phyloP scores from a whole-genome alignment of 2,797 vertebrate genomes.

The Agapornis canus region DNA sequence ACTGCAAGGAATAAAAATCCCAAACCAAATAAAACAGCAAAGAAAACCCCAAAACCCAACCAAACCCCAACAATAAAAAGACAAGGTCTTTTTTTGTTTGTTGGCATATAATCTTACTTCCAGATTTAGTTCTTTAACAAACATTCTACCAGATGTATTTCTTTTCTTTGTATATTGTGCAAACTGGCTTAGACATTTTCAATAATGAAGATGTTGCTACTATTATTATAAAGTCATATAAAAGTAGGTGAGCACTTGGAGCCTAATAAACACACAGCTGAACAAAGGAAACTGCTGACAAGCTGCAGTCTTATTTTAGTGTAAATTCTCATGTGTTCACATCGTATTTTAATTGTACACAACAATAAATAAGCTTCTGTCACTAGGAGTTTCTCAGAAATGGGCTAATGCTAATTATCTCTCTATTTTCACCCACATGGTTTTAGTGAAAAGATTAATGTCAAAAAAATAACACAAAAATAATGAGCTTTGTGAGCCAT shows the following conservation, averaged over 20 bases:
- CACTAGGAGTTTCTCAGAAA: conserved; percentile 47
- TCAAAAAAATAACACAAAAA: not conserved
- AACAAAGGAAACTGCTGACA: conserved; percentile 52
- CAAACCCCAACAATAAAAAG: not conserved
- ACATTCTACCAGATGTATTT: not conserved
- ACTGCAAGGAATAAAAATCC: not conserved
- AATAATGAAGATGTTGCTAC: conserved; percentile 40
- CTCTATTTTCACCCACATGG: conserved; percentile 1
- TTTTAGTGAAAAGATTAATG: conserved; percentile 5
- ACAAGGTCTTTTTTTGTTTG: not conserved
- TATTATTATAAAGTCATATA: conserved; percentile 36
- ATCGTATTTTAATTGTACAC: conserved; percentile 4
- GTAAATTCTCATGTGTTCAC: conserved; percentile 49
- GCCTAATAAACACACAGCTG: conserved; percentile 45
- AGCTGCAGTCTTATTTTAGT: conserved; percentile 47
- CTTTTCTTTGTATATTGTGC: not conserved
- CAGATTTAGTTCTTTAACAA: not conserved
- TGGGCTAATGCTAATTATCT: conserved; percentile 53
- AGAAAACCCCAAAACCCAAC: not conserved
- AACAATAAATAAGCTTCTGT: conserved; percentile 38
- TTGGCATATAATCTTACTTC: not conserved
- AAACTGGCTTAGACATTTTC: conserved; percentile 30
- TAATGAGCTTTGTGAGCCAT: not conserved
- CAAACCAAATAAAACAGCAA: not conserved
- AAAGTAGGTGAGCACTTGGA: conserved; percentile 54